Conservation (phyloP, 2,888 invertebrate genomes). For the Salpingus planirostris region DNA sequence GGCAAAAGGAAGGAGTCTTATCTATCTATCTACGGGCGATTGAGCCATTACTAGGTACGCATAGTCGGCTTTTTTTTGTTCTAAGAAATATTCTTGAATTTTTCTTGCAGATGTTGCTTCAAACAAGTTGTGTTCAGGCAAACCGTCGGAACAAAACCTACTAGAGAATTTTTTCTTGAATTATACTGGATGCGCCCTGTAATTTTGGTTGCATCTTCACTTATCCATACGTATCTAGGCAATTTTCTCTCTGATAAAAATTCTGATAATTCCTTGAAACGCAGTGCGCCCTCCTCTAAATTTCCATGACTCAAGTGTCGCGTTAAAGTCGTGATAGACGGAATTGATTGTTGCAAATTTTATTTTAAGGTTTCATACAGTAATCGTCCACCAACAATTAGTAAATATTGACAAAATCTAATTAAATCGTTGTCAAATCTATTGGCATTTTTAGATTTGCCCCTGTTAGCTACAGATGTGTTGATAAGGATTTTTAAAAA, state of each 20-base stretch:
- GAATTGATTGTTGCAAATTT: constrained; percentile 16
- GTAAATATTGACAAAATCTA: constrained; percentile 3
- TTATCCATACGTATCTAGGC: constrained; percentile 15
- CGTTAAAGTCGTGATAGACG: constrained; percentile 9
- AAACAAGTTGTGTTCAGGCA: constrained; percentile 5
- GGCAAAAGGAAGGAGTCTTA: constrained; percentile 12
- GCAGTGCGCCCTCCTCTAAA: constrained; percentile 17
- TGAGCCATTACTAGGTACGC: constrained; percentile 17
- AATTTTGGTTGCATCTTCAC: constrained; percentile 21
- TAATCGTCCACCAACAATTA: constrained; percentile 14
- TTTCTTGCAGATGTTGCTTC: no score
- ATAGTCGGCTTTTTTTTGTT: constrained; percentile 7
- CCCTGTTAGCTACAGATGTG: background rate
- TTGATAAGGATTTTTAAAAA: no score
- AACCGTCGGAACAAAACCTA: constrained; percentile 19
- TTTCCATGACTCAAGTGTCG: background rate
- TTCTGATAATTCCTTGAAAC: constrained; percentile 14
- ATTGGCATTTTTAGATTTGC: constrained; percentile 1
- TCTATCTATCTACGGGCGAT: constrained; percentile 5
- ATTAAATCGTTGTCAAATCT: background rate
- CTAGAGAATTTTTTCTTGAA: constrained; percentile 17
- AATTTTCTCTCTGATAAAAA: constrained; percentile 13
- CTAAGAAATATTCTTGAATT: background rate
- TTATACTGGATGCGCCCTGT: constrained; percentile 16
- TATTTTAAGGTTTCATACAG: constrained; percentile 17